Evolutionary conservation across 2,113 vertebrate genomes (phyloP).

Genomic region (Galemys pyrenaicus): DNA sequence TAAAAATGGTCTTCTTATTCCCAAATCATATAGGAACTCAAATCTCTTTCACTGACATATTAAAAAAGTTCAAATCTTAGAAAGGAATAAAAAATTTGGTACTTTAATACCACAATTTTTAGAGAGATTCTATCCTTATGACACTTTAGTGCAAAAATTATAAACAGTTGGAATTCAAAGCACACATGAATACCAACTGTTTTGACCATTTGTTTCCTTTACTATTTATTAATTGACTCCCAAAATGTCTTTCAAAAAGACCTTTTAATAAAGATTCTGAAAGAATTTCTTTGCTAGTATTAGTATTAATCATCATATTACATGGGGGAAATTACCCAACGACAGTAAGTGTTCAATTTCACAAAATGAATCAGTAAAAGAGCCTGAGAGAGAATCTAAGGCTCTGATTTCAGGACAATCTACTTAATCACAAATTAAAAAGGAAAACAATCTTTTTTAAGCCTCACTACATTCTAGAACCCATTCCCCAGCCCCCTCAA

Average conservation of each 20-base stretch:
- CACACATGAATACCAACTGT: conserved; percentile 28
- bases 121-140: background rate
- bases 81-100: background rate
- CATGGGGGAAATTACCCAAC: background rate
- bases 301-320: conserved; percentile 24
- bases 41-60: background rate
- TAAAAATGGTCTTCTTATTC: conserved; percentile 10
- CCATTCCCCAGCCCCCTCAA: background rate
- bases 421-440: conserved; percentile 38
- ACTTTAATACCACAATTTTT: conserved; percentile 34
- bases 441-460: conserved; percentile 25
- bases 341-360: conserved; percentile 23
- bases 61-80: conserved; percentile 23
- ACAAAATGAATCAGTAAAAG: conserved; percentile 13
- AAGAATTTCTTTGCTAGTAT: conserved; percentile 18
- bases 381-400: background rate
- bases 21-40: background rate
- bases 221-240: background rate
- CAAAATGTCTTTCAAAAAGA: conserved; percentile 25
- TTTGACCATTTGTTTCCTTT: conserved; percentile 1
- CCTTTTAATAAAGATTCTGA: conserved; percentile 23
- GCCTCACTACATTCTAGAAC: background rate
- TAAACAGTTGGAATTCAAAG: background rate
- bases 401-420: conserved; percentile 14
- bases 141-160: background rate